These are phyloP conservation scores for Diadophis punctatus DNA, from an alignment of 2,113 vertebrate species.

Conservation along the genomic window DNA sequence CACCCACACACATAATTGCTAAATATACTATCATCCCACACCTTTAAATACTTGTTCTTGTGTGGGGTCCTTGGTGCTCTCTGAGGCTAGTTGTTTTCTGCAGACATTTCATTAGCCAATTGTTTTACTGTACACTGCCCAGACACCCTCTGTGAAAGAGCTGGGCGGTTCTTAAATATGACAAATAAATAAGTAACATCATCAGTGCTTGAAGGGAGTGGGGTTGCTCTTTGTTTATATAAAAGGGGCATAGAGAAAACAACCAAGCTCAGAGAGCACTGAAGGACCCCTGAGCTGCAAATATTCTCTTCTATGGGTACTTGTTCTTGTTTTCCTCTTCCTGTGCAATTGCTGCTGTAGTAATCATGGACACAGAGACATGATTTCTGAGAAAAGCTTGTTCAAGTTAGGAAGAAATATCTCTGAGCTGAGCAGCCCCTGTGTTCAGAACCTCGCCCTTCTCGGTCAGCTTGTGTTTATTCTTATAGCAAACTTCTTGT, in stretches of 20 bases:
- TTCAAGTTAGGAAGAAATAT: no score
- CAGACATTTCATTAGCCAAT: background rate
- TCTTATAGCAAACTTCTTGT: no score
- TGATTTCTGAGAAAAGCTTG: no score
- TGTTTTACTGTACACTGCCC: background rate
- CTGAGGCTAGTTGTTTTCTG: background rate
- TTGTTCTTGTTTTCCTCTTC: background rate
- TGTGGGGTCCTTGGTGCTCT: background rate
- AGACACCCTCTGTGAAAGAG: background rate
- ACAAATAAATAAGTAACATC: background rate
- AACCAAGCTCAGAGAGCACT: background rate
- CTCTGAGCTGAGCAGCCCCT: no score
- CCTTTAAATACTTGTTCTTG: background rate
- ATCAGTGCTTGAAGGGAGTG: background rate
- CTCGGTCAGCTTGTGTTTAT: no score
- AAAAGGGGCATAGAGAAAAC: background rate
- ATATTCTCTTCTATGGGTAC: background rate
- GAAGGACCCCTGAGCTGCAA: background rate
- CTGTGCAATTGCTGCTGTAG: background rate
- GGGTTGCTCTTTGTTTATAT: background rate
- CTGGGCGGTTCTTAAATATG: background rate
- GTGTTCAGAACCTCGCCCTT: no score
- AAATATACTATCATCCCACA: background rate
- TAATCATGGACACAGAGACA: no score
- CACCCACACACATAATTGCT: background rate